Evolutionary conservation across 2,113 vertebrate genomes (phyloP).

Genomic region (Reinhardtius hippoglossoides): DNA sequence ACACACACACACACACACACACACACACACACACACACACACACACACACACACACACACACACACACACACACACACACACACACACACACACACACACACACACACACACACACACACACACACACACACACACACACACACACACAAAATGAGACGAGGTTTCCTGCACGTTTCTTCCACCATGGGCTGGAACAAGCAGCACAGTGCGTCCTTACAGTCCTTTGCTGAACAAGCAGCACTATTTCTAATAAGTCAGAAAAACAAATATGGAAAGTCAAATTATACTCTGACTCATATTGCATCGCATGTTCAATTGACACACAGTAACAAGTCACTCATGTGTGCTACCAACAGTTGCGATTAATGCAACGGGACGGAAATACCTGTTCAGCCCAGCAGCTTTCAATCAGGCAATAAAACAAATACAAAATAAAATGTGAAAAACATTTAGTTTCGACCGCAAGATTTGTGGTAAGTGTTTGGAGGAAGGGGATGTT

Average conservation of each 20-base stretch:
- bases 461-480: constrained; percentile 22
- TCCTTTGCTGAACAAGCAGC: constrained; percentile 59
- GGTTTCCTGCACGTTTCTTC: constrained; percentile 46
- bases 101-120: constrained; percentile 29
- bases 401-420: constrained; percentile 9
- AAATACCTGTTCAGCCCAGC: background rate
- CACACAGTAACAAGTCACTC: constrained; percentile 49
- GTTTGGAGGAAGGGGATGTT: constrained; percentile 58
- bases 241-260: constrained; percentile 69
- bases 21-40: constrained; percentile 26
- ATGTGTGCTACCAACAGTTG: background rate
- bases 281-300: constrained; percentile 62
- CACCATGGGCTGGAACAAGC: constrained; percentile 48
- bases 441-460: constrained; percentile 25
- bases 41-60: constrained; percentile 33
- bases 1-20: constrained; percentile 15
- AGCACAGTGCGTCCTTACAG: constrained; percentile 66
- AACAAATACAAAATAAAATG: background rate
- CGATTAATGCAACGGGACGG: constrained; percentile 48
- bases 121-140: constrained; percentile 20
- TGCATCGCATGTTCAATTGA: constrained; percentile 55
- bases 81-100: constrained; percentile 23
- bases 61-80: constrained; percentile 18
- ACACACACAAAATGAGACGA: constrained; percentile 26
- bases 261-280: constrained; percentile 75